Evolutionary conservation across 1,140 invertebrate species (phyloP).

Genomic region (fruit fly (Drosophila melanogaster)): Release_6_plus_ISO1_MT NT_033777.3:6844501-6845000

Average conservation of each 20-base stretch:
- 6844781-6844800: slow-evolving; percentile 45
- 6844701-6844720: slow-evolving; percentile 69
- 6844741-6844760: slow-evolving; percentile 80
- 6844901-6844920: slow-evolving; percentile 64
- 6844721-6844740: slow-evolving; percentile 53
- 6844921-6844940: slow-evolving; percentile 77
- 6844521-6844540: not conserved
- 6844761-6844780: not conserved
- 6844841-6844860: slow-evolving; percentile 55
- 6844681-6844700: slow-evolving; percentile 67
- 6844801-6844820: slow-evolving; percentile 11
- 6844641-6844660: slow-evolving; percentile 37
- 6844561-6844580: slow-evolving; percentile 56
- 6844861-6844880: slow-evolving; percentile 81
- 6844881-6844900: slow-evolving; percentile 66
- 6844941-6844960: slow-evolving; percentile 32
- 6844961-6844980: slow-evolving; percentile 2
- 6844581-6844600: slow-evolving; percentile 82
- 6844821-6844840: slow-evolving; percentile 7
- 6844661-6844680: slow-evolving; percentile 47
- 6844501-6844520: not conserved
- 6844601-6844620: slow-evolving; percentile 70
- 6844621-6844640: slow-evolving; percentile 61
- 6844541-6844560: slow-evolving; percentile 48
- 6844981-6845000: slow-evolving; percentile 19